Conservation (phyloP, 1,140 invertebrate genomes). For the Polypedilum pembai region DNA sequence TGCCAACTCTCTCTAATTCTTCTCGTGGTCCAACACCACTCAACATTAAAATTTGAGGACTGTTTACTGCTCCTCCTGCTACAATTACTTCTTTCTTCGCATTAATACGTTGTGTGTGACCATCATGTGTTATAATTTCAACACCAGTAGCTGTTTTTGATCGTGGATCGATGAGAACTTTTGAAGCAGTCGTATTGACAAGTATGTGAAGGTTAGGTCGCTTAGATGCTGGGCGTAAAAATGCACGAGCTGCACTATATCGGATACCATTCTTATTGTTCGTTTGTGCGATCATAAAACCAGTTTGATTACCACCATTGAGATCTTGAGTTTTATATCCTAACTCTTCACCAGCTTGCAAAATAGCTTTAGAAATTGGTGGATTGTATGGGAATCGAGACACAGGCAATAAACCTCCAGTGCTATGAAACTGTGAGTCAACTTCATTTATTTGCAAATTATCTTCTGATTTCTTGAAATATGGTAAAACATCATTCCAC, state of each 20-base stretch:
- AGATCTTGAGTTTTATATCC: slow-evolving; percentile 61
- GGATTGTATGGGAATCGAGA: slow-evolving; percentile 80
- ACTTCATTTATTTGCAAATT: slow-evolving; percentile 66
- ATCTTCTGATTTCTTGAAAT: slow-evolving; percentile 80
- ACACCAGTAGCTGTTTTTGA: slow-evolving; percentile 49
- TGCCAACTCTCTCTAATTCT: slow-evolving; percentile 55
- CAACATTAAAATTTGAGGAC: slow-evolving; percentile 71
- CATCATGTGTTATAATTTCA: slow-evolving; percentile 42
- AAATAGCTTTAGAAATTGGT: slow-evolving; percentile 70
- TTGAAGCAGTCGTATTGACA: slow-evolving; percentile 66
- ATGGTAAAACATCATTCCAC: slow-evolving; percentile 80
- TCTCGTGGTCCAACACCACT: slow-evolving; percentile 73
- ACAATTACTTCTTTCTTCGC: slow-evolving; percentile 72
- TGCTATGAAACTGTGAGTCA: slow-evolving; percentile 67
- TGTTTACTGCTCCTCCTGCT: slow-evolving; percentile 64
- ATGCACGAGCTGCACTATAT: slow-evolving; percentile 71
- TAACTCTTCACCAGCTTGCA: slow-evolving; percentile 74
- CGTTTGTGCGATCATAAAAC: slow-evolving; percentile 78
- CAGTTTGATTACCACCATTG: slow-evolving; percentile 72
- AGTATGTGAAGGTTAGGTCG: slow-evolving; percentile 68
- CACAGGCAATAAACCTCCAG: slow-evolving; percentile 69
- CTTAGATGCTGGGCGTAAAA: slow-evolving; percentile 65
- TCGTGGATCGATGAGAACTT: slow-evolving; percentile 56
- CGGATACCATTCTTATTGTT: slow-evolving; percentile 82
- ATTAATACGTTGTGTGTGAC: slow-evolving; percentile 53